phyloP scores from a whole-genome alignment of 2,888 invertebrate genomes.

The Troides helena region DNA sequence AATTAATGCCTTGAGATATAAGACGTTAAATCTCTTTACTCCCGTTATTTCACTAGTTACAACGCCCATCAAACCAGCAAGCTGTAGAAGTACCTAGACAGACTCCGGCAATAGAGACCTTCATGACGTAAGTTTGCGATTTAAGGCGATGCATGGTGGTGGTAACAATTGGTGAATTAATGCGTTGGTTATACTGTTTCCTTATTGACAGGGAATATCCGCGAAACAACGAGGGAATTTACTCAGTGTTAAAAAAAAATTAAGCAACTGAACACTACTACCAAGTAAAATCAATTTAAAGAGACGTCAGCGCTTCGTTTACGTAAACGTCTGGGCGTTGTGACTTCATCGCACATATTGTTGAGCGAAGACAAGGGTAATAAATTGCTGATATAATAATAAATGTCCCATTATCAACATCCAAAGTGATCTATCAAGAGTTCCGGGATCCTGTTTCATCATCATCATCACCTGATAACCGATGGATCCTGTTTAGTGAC shows the following conservation, averaged over 20 bases:
- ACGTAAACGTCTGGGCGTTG: slow-evolving; percentile 6
- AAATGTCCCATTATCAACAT: not conserved
- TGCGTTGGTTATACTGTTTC: not conserved
- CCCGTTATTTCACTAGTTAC: too few relatives aligned
- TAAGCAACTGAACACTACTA: not conserved
- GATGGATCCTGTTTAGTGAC: not conserved
- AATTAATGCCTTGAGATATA: too few relatives aligned
- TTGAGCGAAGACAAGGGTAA: slow-evolving; percentile 6
- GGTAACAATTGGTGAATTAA: too few relatives aligned
- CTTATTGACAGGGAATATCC: not conserved
- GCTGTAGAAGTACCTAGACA: too few relatives aligned
- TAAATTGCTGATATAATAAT: slow-evolving; percentile 10
- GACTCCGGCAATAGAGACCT: too few relatives aligned
- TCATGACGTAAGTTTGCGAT: too few relatives aligned
- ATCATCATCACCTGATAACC: too few relatives aligned
- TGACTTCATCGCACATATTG: slow-evolving; percentile 10
- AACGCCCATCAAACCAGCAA: too few relatives aligned
- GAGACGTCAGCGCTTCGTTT: slow-evolving; percentile 8
- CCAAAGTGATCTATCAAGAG: not conserved
- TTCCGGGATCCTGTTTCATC: not conserved
- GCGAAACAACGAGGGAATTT: not conserved
- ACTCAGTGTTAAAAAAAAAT: not conserved
- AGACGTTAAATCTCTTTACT: too few relatives aligned
- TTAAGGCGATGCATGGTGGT: too few relatives aligned
- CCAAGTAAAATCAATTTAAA: not conserved